Percentiles rank a stretch among this genome's conserved stretches.
Evolutionary conservation across 23 tunicate genomes (phyloP).

Genomic region (Aplidium turbinatum): DNA sequence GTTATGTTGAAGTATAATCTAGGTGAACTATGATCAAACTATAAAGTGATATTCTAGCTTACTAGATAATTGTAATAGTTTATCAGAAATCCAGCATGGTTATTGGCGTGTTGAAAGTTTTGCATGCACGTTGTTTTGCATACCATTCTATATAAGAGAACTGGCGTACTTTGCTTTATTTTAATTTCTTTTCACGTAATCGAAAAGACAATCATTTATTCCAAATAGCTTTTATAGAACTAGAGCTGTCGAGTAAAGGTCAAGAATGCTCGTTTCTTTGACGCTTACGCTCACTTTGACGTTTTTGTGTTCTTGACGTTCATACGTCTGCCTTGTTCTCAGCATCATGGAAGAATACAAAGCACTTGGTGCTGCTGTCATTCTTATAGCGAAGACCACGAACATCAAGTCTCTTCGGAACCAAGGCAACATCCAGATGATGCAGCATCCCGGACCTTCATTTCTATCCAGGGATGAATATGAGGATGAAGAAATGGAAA

Average conservation of each 20-base stretch:
- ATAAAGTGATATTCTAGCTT: too few species aligned
- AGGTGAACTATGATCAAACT: too few species aligned
- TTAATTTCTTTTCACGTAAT: neutral
- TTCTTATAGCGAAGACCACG: slow-evolving; percentile 1
- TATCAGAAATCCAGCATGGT: too few species aligned
- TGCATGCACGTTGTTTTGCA: too few species aligned
- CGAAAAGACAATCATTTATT: too few species aligned
- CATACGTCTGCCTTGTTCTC: neutral
- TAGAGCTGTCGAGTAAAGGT: too few species aligned
- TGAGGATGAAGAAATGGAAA: slow-evolving; percentile 36
- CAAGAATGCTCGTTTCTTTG: neutral
- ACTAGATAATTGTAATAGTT: too few species aligned
- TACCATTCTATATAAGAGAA: neutral
- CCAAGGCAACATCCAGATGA: too few species aligned
- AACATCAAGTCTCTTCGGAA: slow-evolving; percentile 2
- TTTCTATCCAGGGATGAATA: slow-evolving; percentile 14
- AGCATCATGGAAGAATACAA: slow-evolving; percentile 8
- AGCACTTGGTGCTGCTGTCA: slow-evolving; percentile 18
- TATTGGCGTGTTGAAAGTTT: too few species aligned
- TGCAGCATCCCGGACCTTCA: too few species aligned
- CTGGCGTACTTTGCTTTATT: neutral
- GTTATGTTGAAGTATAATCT: too few species aligned
- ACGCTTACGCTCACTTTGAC: neutral
- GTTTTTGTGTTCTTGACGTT: neutral
- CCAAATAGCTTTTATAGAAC: too few species aligned